Conservation (phyloP, 2,888 invertebrate species). For the Silvanus unidentatus region DNA sequence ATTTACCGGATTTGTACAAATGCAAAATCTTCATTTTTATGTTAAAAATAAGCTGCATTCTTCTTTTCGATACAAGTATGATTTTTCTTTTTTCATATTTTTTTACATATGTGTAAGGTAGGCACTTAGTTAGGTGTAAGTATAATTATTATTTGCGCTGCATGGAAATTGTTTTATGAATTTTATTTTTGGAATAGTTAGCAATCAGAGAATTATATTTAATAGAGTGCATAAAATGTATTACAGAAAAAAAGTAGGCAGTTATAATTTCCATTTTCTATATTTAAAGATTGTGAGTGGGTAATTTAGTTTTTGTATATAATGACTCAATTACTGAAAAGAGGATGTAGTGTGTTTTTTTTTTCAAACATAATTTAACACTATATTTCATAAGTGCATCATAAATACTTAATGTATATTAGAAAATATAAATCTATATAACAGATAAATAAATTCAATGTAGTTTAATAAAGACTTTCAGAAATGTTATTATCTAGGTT, state of each 20-base stretch:
- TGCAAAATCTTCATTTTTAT: slow-evolving; percentile 10
- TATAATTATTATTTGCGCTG: too few relatives aligned
- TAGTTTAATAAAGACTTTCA: background rate
- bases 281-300: slow-evolving; percentile 21
- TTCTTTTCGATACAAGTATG: too few relatives aligned
- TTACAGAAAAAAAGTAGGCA: slow-evolving; percentile 1
- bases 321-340: slow-evolving; percentile 20
- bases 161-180: too few relatives aligned
- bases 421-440: background rate
- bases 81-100: too few relatives aligned
- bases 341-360: slow-evolving; percentile 22
- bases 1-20: slow-evolving; percentile 20
- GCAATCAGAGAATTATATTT: too few relatives aligned
- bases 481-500: background rate
- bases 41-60: too few relatives aligned
- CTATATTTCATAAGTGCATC: slow-evolving; percentile 3
- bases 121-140: too few relatives aligned
- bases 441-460: background rate
- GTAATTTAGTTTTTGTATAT: slow-evolving; percentile 22
- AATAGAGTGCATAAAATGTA: too few relatives aligned
- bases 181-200: too few relatives aligned
- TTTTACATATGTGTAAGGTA: too few relatives aligned
- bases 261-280: slow-evolving; percentile 15
- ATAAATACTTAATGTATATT: background rate
- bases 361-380: slow-evolving; percentile 15